Evolutionary conservation across 2,888 invertebrate genomes (phyloP).

Genomic region (Volucella inflata): DNA sequence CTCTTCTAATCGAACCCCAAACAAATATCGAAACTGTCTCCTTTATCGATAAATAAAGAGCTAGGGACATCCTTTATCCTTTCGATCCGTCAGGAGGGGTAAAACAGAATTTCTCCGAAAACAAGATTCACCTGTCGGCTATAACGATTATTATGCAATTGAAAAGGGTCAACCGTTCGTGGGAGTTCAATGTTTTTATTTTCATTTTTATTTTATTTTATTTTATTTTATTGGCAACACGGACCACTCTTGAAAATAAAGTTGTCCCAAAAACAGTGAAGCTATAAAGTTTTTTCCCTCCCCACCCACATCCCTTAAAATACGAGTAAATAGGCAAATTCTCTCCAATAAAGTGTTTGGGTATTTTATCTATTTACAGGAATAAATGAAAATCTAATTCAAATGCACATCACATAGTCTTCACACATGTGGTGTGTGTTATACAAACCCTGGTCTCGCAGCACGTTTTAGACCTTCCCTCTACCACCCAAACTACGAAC

Average conservation of each 20-base stretch:
- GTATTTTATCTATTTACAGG: constrained; percentile 6
- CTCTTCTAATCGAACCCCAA: constrained; percentile 16
- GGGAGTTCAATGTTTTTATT: constrained; percentile 2
- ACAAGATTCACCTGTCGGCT: constrained; percentile 57
- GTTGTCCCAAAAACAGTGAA: neutral
- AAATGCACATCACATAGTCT: constrained; percentile 54
- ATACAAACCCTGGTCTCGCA: constrained; percentile 1
- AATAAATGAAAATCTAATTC: constrained; percentile 35
- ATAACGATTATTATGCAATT: constrained; percentile 66
- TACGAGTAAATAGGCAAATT: neutral
- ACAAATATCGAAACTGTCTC: constrained; percentile 47
- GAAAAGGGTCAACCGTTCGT: constrained; percentile 60
- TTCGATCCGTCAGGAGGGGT: neutral
- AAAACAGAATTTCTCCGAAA: neutral
- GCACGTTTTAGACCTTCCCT: constrained; percentile 12
- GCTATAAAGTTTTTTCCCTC: constrained; percentile 16
- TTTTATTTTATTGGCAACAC: constrained; percentile 23
- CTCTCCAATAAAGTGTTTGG: constrained; percentile 3
- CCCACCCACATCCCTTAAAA: no score
- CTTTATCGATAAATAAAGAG: constrained; percentile 39
- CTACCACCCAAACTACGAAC: constrained; percentile 9
- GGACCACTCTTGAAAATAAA: constrained; percentile 23
- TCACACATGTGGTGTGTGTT: constrained; percentile 18
- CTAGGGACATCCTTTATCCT: neutral
- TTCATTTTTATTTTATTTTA: no score